Conservation (phyloP, 2,888 invertebrate genomes). For the Nudaria mundana region DNA sequence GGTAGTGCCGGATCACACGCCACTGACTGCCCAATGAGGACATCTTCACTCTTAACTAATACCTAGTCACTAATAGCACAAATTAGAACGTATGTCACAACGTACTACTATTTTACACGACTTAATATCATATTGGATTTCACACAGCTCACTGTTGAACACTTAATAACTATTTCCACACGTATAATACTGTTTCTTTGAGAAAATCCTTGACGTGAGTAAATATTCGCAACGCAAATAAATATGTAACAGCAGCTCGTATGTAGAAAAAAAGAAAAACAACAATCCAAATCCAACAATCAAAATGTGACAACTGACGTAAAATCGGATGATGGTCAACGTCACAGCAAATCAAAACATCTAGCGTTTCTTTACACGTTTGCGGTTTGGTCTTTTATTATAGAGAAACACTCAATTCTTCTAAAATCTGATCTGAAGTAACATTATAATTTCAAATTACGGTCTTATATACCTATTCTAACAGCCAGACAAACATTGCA, state of each 20-base stretch:
- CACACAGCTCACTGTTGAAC: not conserved
- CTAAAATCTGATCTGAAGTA: not conserved
- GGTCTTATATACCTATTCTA: slow-evolving; percentile 43
- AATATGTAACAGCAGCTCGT: slow-evolving; percentile 63
- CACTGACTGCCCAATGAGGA: slow-evolving; percentile 71
- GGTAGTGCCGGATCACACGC: slow-evolving; percentile 65
- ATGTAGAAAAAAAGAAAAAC: no score
- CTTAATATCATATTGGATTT: not conserved
- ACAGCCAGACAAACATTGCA: slow-evolving; percentile 14
- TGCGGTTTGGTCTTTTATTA: no score
- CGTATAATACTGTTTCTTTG: slow-evolving; percentile 4
- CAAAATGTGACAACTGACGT: no score
- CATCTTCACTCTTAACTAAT: slow-evolving; percentile 44
- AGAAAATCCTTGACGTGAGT: slow-evolving; percentile 13
- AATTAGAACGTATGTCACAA: slow-evolving; percentile 10
- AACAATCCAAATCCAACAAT: no score
- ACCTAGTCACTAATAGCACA: slow-evolving; percentile 1
- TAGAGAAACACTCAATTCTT: slow-evolving; percentile 5
- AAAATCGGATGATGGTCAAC: slow-evolving; percentile 56
- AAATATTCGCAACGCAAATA: slow-evolving; percentile 37
- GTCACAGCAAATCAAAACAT: slow-evolving; percentile 43
- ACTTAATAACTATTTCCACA: slow-evolving; percentile 7
- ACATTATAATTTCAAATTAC: slow-evolving; percentile 6
- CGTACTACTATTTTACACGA: not conserved
- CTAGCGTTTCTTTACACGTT: slow-evolving; percentile 20